These are phyloP conservation scores for Ophioninae sp. DNA, from an alignment of 2,888 invertebrate genomes.

Conservation along the genomic window DNA sequence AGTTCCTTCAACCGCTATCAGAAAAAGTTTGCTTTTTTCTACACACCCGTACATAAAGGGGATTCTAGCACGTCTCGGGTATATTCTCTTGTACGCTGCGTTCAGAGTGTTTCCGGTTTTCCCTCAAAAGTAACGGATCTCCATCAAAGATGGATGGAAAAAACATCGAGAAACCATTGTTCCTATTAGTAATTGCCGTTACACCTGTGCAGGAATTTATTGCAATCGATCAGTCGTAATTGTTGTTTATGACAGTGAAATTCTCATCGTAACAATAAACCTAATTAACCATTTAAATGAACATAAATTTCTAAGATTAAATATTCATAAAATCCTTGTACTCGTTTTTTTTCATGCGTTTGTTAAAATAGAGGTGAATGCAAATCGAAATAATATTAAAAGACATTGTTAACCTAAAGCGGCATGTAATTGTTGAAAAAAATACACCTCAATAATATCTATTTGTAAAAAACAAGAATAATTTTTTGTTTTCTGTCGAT, in stretches of 20 bases:
- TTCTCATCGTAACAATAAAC: background rate
- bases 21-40: constrained; percentile 13
- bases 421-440: background rate
- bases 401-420: background rate
- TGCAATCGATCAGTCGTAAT: background rate
- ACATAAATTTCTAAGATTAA: background rate
- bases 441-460: too few relatives aligned
- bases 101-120: background rate
- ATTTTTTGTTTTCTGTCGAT: too few relatives aligned
- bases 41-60: background rate
- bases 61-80: constrained; percentile 3
- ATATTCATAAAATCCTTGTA: background rate
- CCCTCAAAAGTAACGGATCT: background rate
- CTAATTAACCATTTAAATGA: background rate
- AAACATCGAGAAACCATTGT: background rate
- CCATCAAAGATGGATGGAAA: constrained; percentile 10
- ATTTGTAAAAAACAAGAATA: too few relatives aligned
- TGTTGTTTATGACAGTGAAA: background rate
- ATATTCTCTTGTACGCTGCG: background rate
- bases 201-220: background rate
- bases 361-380: background rate
- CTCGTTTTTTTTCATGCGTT: background rate
- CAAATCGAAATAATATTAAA: background rate
- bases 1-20: constrained; percentile 24
- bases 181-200: background rate